A percentile compares a stretch with the other conserved stretches of the same genome.
Evolutionary conservation across 1,140 invertebrate genomes (phyloP).

Genomic region (Heterodera schachtii): DNA sequence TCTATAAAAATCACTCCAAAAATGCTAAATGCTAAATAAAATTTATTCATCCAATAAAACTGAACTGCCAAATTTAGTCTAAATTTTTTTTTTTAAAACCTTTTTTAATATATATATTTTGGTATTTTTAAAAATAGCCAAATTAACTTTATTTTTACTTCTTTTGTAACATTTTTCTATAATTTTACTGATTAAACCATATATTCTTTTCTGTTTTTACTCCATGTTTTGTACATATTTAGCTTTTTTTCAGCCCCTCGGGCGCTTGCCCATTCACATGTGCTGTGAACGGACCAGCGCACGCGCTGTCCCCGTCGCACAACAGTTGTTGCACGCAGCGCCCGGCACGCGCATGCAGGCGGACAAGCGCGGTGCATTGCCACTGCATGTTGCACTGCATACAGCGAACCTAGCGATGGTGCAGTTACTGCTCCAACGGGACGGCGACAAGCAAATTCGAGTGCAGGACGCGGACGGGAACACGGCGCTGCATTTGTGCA

Average conservation of each 20-base stretch:
- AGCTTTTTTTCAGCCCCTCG: conserved; percentile 36
- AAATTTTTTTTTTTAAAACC: too few relatives aligned
- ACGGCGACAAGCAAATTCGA: conserved; percentile 50
- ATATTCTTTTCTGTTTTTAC: too few relatives aligned
- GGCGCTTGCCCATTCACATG: conserved; percentile 54
- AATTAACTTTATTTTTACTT: too few relatives aligned
- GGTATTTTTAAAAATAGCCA: too few relatives aligned
- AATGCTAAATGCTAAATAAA: too few relatives aligned
- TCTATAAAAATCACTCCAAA: too few relatives aligned
- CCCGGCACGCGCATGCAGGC: conserved; percentile 41
- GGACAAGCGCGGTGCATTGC: conserved; percentile 50
- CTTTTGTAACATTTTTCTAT: too few relatives aligned
- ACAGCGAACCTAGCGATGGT: conserved; percentile 53
- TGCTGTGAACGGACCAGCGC: conserved; percentile 48
- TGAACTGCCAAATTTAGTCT: too few relatives aligned
- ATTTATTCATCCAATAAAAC: too few relatives aligned
- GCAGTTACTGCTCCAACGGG: conserved; percentile 45
- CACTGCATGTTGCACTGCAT: conserved; percentile 57
- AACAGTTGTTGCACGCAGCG: conserved; percentile 47
- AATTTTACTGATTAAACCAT: too few relatives aligned
- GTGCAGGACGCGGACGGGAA: conserved; percentile 54
- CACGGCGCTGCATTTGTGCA: conserved; percentile 56
- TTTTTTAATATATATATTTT: too few relatives aligned
- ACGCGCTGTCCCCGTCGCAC: conserved; percentile 46
- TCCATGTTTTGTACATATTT: too few relatives aligned